These are phyloP conservation scores for Procambarus clarkii DNA, from an alignment of 1,140 invertebrate species.

Conservation along the genomic window DNA sequence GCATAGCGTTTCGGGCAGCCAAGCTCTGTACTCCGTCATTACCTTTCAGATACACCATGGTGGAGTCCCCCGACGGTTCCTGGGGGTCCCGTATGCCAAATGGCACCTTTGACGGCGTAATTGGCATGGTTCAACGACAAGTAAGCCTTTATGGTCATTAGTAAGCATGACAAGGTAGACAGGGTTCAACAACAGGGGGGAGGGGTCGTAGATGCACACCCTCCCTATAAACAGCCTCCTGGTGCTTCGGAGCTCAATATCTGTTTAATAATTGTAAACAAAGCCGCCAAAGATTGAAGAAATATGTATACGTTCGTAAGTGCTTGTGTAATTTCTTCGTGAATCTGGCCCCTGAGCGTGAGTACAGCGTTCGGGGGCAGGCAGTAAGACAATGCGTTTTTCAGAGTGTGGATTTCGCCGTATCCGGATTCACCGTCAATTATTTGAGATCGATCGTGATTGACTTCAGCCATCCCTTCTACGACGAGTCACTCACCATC, in stretches of 20 bases:
- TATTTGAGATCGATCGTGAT: conserved; percentile 75
- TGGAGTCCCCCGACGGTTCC: conserved; percentile 74
- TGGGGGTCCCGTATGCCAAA: conserved; percentile 74
- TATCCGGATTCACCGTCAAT: conserved; percentile 77
- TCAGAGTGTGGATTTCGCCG: conserved; percentile 76
- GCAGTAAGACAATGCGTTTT: background rate
- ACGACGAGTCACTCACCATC: conserved; percentile 74
- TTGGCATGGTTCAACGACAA: conserved; percentile 74
- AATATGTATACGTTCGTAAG: too few species aligned
- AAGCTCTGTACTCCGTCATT: background rate
- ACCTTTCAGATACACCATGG: conserved; percentile 73
- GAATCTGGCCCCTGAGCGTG: too few species aligned
- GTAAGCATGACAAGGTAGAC: too few species aligned
- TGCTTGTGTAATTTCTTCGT: too few species aligned
- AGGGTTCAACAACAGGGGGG: background rate
- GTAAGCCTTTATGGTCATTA: conserved; percentile 72
- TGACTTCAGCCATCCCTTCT: conserved; percentile 76
- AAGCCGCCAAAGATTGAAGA: too few species aligned
- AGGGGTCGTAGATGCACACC: too few species aligned
- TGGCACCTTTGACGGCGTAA: conserved; percentile 76
- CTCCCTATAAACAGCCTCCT: too few species aligned
- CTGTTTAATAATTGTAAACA: too few species aligned
- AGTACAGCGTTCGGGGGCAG: too few species aligned
- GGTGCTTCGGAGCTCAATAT: too few species aligned
- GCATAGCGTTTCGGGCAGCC: too few species aligned